A percentile compares a stretch with the other conserved stretches of the same genome.
phyloP scores from a whole-genome alignment of 2,888 invertebrate species.

The Diplolepis rosae region DNA sequence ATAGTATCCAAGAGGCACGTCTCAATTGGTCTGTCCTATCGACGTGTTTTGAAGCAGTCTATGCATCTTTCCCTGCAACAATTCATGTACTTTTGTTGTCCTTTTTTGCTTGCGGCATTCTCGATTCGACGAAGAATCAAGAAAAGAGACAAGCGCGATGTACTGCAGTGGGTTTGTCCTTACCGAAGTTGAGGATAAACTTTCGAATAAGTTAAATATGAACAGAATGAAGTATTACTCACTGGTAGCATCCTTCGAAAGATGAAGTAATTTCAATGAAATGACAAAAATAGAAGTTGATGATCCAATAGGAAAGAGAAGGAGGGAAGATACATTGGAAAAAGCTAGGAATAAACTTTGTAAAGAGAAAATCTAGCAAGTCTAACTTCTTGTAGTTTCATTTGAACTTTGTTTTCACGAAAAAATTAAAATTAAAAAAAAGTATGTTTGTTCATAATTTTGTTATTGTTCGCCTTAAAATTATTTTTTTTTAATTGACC shows the following conservation, averaged over 20 bases:
- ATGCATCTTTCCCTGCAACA: conserved; percentile 14
- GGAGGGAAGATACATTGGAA: conserved; percentile 34
- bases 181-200: conserved; percentile 67
- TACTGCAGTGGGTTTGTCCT: conserved; percentile 49
- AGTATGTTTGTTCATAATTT: too few species aligned
- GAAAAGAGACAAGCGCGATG: conserved; percentile 42
- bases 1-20: not conserved
- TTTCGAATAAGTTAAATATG: conserved; percentile 70
- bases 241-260: conserved; percentile 41
- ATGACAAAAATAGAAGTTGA: conserved; percentile 36
- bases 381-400: not conserved
- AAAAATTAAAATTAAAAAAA: too few species aligned
- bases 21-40: not conserved
- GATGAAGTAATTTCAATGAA: conserved; percentile 20
- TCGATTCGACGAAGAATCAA: conserved; percentile 27
- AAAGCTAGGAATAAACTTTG: conserved; percentile 30
- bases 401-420: not conserved
- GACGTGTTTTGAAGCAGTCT: conserved; percentile 32
- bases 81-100: conserved; percentile 9
- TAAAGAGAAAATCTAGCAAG: not conserved
- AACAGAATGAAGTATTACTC: conserved; percentile 62
- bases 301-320: conserved; percentile 37
- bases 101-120: conserved; percentile 12
- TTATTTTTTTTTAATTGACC: too few species aligned
- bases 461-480: too few species aligned